Conservation (phyloP, 2,113 vertebrate genomes). For the Quiscalus mexicanus region DNA sequence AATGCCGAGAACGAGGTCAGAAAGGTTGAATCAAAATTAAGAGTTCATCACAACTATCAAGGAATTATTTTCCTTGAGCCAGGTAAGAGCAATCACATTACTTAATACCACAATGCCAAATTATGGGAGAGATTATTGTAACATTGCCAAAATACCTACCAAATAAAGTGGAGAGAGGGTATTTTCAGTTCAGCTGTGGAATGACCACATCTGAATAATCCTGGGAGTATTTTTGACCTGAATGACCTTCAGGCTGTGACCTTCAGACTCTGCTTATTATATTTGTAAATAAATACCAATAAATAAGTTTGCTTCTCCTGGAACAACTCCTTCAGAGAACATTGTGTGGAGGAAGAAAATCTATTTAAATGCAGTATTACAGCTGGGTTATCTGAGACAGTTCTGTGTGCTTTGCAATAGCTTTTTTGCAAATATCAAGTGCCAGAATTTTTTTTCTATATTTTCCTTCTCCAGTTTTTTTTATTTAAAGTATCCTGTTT, state of each 20-base stretch:
- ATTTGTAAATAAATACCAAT: background rate
- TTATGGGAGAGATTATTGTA: background rate
- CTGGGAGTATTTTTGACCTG: background rate
- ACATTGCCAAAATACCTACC: background rate
- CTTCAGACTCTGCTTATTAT: background rate
- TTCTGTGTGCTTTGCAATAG: background rate
- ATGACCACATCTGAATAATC: background rate
- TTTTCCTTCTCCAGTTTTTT: background rate
- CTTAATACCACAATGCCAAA: background rate
- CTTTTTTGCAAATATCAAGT: background rate
- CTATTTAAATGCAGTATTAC: background rate
- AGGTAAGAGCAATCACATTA: background rate
- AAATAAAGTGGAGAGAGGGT: background rate
- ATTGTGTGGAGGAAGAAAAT: background rate
- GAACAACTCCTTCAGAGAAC: background rate
- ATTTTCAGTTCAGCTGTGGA: background rate
- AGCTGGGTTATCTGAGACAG: background rate
- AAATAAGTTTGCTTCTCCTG: background rate
- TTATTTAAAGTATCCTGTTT: background rate
- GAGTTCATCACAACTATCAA: background rate
- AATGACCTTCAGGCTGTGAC: background rate
- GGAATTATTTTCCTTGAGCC: background rate
- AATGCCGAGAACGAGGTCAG: background rate
- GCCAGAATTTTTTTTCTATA: background rate
- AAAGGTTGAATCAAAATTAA: background rate